Conservation (phyloP, 2,797 vertebrate genomes). For the Capromys pilorides region DNA sequence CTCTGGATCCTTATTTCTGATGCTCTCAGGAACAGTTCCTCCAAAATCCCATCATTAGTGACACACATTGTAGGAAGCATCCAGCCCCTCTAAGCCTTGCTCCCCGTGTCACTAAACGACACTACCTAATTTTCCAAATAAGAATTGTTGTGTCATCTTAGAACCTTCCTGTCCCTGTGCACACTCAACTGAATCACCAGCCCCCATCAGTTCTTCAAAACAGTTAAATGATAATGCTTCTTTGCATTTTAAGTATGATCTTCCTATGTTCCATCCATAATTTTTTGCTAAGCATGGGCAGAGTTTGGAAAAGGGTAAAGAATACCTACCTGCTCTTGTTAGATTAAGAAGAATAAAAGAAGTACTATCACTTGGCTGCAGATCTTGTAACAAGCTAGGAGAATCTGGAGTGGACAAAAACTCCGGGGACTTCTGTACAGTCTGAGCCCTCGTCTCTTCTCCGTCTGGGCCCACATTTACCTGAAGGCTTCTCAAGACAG, state of each 20-base stretch:
- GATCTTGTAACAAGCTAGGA: constrained; percentile 93
- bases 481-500: constrained; percentile 88
- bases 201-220: background rate
- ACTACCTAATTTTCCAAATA: constrained; percentile 44
- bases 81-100: background rate
- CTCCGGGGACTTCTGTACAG: constrained; percentile 90
- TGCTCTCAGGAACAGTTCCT: constrained; percentile 38
- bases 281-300: constrained; percentile 8
- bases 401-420: constrained; percentile 87
- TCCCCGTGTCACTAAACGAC: background rate
- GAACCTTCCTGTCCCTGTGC: background rate
- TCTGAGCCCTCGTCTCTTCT: constrained; percentile 89
- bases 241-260: constrained; percentile 44
- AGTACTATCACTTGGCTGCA: constrained; percentile 94
- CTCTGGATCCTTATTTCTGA: constrained; percentile 37
- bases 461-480: constrained; percentile 89
- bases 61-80: background rate
- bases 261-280: background rate
- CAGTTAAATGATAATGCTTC: constrained; percentile 33
- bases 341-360: constrained; percentile 98
- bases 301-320: constrained; percentile 59
- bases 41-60: background rate
- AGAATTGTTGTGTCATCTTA: constrained; percentile 10
- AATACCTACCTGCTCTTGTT: constrained; percentile 92
- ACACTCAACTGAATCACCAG: background rate